Evolutionary conservation across 2,888 invertebrate genomes (phyloP), one percentile per base, ranked within the genome.

Genomic region (Drosophila histrio): DNA sequence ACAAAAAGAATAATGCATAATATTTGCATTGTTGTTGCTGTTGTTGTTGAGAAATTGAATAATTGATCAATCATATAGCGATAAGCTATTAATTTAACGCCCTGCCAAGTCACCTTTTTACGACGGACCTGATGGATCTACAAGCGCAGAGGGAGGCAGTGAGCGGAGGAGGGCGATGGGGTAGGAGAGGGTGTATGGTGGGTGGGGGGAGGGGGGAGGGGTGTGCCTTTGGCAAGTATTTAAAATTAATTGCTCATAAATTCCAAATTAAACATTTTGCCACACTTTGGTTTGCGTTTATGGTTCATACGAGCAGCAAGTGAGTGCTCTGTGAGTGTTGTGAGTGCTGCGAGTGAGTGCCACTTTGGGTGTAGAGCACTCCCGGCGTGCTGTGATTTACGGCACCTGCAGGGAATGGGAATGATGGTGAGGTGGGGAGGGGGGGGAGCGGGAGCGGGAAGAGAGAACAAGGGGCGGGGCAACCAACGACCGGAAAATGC

Each of bases 231-330:
- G 17, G 59, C 38, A 32, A 75, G 69, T 74, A 71, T 86, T 88
- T 82, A 85, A 89, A 85, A 86, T 89, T 87, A 89, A 89, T 89
- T 82, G 86, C 81, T 80, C 88, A 81, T 88, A 88, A 88, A 89
- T 85, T 85, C 72, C 66, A 79, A 87, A 86, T 87, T 80, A 89
- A 87, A 79, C 79, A 79, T 84, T 80, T 78, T 77, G 80, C 79
- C 86, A 85, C 86, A 82, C 82, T 79, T 73, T 67, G 72, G 59
- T 58, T 69, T 65, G 66, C 64, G 72, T 77, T 82, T 83, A 82
- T 84, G 75, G 83, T 69, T 72, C 73, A 72, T 71, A 47, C 67
- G 56, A 58, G 70, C 57, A 30, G 30, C 52, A 53, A 41, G 34
- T 36, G 54, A 56, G 46, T 63, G 64, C 44, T 32, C 47, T 52